Percentiles rank a stretch among this genome's conserved stretches.
phyloP scores from a whole-genome alignment of 1,140 invertebrate species.

The Heliconius congener region DNA sequence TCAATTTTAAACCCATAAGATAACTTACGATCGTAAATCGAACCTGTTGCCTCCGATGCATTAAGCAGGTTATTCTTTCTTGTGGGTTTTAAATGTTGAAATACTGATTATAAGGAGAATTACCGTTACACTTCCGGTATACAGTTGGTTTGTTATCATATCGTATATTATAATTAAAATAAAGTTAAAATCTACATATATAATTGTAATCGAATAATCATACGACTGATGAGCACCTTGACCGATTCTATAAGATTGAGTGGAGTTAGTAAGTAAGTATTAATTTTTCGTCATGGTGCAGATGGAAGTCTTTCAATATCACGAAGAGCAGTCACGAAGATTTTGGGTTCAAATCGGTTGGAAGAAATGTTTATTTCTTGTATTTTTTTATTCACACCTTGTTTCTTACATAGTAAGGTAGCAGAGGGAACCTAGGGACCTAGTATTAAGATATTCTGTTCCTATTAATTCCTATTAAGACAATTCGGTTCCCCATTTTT shows the following conservation, averaged over 20 bases:
- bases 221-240: background rate
- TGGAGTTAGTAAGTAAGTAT: background rate
- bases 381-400: background rate
- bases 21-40: background rate
- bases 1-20: background rate
- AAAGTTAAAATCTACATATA: slow-evolving; percentile 10
- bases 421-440: background rate
- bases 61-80: background rate
- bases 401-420: background rate
- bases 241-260: background rate
- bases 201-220: slow-evolving; percentile 5
- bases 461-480: no score
- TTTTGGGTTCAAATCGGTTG: no score
- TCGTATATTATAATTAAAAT: slow-evolving; percentile 6
- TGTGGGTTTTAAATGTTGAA: background rate
- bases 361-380: no score
- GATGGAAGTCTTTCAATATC: background rate
- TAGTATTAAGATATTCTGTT: no score
- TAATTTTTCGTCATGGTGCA: background rate
- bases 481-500: background rate
- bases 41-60: slow-evolving; percentile 4
- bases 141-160: background rate
- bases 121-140: slow-evolving; percentile 10
- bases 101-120: background rate
- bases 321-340: background rate